These are phyloP conservation scores for Lapara coniferarum DNA, from an alignment of 2,888 invertebrate genomes.

Conservation along the genomic window DNA sequence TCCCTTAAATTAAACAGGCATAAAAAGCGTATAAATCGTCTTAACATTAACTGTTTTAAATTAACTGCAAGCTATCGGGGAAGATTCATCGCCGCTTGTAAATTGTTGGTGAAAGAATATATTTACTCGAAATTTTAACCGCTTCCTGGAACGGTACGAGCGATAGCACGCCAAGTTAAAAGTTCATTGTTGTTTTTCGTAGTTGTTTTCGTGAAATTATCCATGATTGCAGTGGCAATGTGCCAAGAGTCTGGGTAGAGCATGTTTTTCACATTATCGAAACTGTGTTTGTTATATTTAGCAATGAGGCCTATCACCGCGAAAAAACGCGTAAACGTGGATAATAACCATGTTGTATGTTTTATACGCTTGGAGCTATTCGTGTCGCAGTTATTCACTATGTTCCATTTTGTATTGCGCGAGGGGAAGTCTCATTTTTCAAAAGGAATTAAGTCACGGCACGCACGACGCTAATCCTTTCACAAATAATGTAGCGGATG, in stretches of 20 bases:
- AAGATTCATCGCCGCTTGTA: slow-evolving; percentile 11
- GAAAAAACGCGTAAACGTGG: slow-evolving; percentile 52
- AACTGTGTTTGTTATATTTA: slow-evolving; percentile 56
- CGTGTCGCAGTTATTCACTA: slow-evolving; percentile 52
- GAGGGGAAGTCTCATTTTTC: slow-evolving; percentile 56
- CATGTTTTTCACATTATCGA: slow-evolving; percentile 43
- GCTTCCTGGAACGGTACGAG: slow-evolving; percentile 50
- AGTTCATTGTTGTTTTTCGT: slow-evolving; percentile 51
- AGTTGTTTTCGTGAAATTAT: slow-evolving; percentile 51
- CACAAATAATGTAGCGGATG: slow-evolving; percentile 52
- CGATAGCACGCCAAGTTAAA: slow-evolving; percentile 48
- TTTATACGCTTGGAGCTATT: slow-evolving; percentile 53
- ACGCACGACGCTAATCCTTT: slow-evolving; percentile 49
- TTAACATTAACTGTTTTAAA: slow-evolving; percentile 11
- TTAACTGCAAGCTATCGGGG: slow-evolving; percentile 15
- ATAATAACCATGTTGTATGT: slow-evolving; percentile 60
- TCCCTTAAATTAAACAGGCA: neutral
- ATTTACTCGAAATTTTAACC: slow-evolving; percentile 45
- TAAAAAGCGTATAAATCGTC: neutral
- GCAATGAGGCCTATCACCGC: slow-evolving; percentile 54
- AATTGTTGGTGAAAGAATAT: neutral
- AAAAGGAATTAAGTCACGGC: slow-evolving; percentile 53
- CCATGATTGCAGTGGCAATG: slow-evolving; percentile 47
- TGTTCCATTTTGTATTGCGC: slow-evolving; percentile 48
- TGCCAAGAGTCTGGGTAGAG: slow-evolving; percentile 50